A percentile compares a stretch with the other conserved stretches of the same genome.
These are phyloP conservation scores for Cotesia chilonis DNA, from an alignment of 1,140 invertebrate species.

Conservation along the genomic window DNA sequence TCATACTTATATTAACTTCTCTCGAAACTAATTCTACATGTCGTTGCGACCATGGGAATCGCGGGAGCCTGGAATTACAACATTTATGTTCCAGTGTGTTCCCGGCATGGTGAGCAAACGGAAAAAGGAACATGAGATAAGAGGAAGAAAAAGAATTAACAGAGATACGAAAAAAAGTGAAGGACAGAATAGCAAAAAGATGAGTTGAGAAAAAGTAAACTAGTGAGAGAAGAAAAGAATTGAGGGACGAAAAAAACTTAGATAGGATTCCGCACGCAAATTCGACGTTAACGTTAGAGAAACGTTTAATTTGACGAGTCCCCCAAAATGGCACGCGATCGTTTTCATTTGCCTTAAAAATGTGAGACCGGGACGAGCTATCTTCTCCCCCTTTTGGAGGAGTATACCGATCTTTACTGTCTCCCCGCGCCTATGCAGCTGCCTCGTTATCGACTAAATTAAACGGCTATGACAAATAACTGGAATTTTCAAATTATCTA, in stretches of 20 bases:
- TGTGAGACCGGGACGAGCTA: slow-evolving; percentile 8
- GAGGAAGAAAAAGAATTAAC: slow-evolving; percentile 22
- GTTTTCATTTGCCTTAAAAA: slow-evolving; percentile 45
- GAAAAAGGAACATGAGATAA: slow-evolving; percentile 26
- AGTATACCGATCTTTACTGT: not conserved
- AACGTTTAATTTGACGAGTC: slow-evolving; percentile 60
- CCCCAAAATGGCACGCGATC: slow-evolving; percentile 59
- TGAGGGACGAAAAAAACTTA: slow-evolving; percentile 29
- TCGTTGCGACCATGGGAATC: slow-evolving; percentile 37
- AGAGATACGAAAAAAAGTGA: slow-evolving; percentile 4
- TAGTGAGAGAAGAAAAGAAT: slow-evolving; percentile 7
- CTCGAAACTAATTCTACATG: slow-evolving; percentile 2
- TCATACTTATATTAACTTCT: slow-evolving; percentile 11
- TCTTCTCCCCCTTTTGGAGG: not conserved
- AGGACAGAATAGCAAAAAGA: not conserved
- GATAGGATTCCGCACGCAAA: slow-evolving; percentile 55
- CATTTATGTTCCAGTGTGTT: slow-evolving; percentile 48
- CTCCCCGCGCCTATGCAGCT: slow-evolving; percentile 21
- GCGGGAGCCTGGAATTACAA: slow-evolving; percentile 47
- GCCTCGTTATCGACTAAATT: slow-evolving; percentile 25
- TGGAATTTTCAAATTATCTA: slow-evolving; percentile 39
- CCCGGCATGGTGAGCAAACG: slow-evolving; percentile 32
- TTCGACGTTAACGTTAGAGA: slow-evolving; percentile 60
- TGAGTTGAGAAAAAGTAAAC: slow-evolving; percentile 16
- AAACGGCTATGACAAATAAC: slow-evolving; percentile 39